Base-by-base conservation (phyloP, 2,797 vertebrate species). In the Catostomus latipinnis region DNA sequence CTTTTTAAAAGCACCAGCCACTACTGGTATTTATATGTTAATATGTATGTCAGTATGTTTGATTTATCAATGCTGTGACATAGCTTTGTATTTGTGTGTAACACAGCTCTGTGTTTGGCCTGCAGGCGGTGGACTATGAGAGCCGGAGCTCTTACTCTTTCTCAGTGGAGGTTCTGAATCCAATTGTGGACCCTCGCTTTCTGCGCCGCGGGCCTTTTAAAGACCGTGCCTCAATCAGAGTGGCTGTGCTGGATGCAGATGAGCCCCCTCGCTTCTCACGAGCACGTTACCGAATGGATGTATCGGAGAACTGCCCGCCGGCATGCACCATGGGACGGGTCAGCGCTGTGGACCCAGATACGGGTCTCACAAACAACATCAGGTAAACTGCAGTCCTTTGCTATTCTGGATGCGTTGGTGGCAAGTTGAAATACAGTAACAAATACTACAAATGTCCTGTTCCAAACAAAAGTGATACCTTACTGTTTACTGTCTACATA, bases 151-250 rank as follows among this genome's bases (percentile, higher is more conserved):
- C 95, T 52, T 97, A 95, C 80, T 93, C 95, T 14, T 96, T 97
- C 86, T 96, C 95, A 0, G 96, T 97, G 74, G 96, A 97, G 85
- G 96, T 96, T 50, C 93, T 96, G 84, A 97, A 97, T 90, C 96
- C 96, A 0, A 92, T 93, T 6, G 95, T 97, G 6, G 96, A 97
- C 83, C 96, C 96, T 1, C 95, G 95, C 53, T 97, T 96, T 87
- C 85, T 97, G 53, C 94, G 96, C 0, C 93, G 94, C 46, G 96
- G 96, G 58, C 95, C 96, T 65, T 97, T 97, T 85, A 97, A 96
- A 84, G 96, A 97, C 71, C 92, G 96, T 9, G 94, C 96, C 62
- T 94, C 94, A 0, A 92, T 97, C 81, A 86, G 93, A 1, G 94
- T 97, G 8, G 90, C 92, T 0, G 96, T 97, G 67, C 90, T 96